Evolutionary conservation across 2,113 vertebrate genomes (phyloP).

Genomic region (Ramphastos sulfuratus): DNA sequence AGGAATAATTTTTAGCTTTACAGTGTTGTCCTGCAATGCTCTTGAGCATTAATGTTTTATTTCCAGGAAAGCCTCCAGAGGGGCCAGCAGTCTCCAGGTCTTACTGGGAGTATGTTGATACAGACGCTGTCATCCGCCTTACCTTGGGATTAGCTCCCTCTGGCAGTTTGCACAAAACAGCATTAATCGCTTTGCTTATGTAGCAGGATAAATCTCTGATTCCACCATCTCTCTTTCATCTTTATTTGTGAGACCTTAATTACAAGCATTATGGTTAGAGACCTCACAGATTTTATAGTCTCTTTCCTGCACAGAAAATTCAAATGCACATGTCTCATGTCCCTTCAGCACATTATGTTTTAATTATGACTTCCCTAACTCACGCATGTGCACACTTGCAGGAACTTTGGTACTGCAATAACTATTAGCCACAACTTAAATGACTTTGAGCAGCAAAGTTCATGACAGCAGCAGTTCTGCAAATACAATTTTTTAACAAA

Average conservation of each 20-base stretch:
- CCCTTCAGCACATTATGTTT: neutral
- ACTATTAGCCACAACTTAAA: neutral
- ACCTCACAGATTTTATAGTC: neutral
- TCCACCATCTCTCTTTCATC: neutral
- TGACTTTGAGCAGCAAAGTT: neutral
- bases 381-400: accelerated
- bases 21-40: neutral
- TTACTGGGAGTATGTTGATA: neutral
- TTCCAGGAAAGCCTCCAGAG: neutral
- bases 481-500: neutral
- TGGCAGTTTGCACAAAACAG: neutral
- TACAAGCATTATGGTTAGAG: neutral
- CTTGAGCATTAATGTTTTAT: neutral
- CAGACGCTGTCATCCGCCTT: neutral
- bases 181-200: neutral
- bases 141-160: neutral
- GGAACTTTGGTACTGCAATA: neutral
- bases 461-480: neutral
- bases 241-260: neutral
- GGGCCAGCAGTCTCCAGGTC: neutral
- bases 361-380: neutral
- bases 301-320: neutral
- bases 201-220: neutral
- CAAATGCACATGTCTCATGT: neutral
- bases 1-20: neutral